Percentiles rank a stretch among this genome's conserved stretches.
These are phyloP conservation scores for Andrena trimmerana DNA, from an alignment of 2,888 invertebrate species.

Conservation along the genomic window DNA sequence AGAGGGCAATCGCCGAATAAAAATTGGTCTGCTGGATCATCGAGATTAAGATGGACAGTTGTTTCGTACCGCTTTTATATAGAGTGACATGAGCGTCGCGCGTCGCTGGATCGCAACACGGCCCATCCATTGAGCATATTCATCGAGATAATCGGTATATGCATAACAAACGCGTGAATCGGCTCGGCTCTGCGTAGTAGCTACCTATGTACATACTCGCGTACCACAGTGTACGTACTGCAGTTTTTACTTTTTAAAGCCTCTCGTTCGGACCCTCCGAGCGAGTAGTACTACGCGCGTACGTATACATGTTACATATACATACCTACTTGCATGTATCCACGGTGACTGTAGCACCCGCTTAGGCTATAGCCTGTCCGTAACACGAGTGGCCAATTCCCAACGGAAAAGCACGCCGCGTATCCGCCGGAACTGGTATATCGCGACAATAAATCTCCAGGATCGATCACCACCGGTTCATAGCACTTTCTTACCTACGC, in stretches of 20 bases:
- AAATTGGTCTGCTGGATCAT: constrained; percentile 17
- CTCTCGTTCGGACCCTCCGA: background rate
- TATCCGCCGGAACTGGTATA: constrained; percentile 60
- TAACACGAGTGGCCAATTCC: constrained; percentile 23
- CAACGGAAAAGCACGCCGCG: constrained; percentile 53
- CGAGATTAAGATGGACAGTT: constrained; percentile 79
- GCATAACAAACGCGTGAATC: background rate
- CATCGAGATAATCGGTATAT: background rate
- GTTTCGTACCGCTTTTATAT: constrained; percentile 76
- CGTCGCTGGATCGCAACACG: constrained; percentile 7
- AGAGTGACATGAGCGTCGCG: constrained; percentile 73
- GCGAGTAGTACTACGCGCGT: background rate
- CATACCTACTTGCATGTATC: background rate
- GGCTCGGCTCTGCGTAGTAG: background rate
- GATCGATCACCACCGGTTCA: background rate
- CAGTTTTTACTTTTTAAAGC: too few species aligned
- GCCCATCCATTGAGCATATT: background rate
- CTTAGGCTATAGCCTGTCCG: background rate
- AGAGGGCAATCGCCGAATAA: constrained; percentile 14
- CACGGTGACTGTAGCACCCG: background rate
- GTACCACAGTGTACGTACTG: too few species aligned
- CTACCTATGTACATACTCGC: too few species aligned
- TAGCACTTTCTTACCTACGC: too few species aligned
- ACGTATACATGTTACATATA: too few species aligned
- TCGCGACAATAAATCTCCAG: background rate